Base-by-base conservation (phyloP, 2,113 vertebrate genomes). In the Neolamprologus hecqui region DNA sequence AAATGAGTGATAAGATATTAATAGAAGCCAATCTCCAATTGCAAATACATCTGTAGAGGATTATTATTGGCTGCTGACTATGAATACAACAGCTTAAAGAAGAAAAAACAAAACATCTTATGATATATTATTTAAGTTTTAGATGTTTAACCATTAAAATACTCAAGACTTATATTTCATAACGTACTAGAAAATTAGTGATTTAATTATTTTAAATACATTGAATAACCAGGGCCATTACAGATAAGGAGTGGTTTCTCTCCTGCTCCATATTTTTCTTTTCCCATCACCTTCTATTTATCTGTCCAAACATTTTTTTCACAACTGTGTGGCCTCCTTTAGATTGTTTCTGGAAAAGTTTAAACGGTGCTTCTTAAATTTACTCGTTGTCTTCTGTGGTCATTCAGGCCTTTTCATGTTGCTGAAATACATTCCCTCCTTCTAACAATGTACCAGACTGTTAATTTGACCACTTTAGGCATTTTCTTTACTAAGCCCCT, bases 161-260 rank as follows among this genome's bases (percentile, higher is more conserved):
- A 28, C 31, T 31, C 31, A 31, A 31, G 2, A 31, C 31, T 31
- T 31, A 31, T 7, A 31, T 31, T 31, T 7, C 31, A 33, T 33
- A 33, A 33, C 0, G 31, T 33, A 33, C 31, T 7, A 33, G 31
- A 33, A 33, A 33, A 33, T 33, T 33, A 31, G 31, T 7, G 31
- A 33, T 33, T 33, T 33, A 33, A 33, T 33, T 33, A 1, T 33
- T 33, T 33, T 33, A 33, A 33, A 33, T 33, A 33, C 31, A 33
- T 7, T 33, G 6, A 33, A 33, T 33, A 33, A 4, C 58, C 4
- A 33, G 58, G 17, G 0, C 28, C 58, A 6, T 63, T 0, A 63
- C 31, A 37, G 60, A 37, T 7, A 35, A 65, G 9, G 17, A 65
- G 60, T 37, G 31, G 1, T 12, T 65, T 65, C 17, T 65, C 31